Evolutionary conservation across 2,888 invertebrate genomes (phyloP).

Genomic region (Elegia similella): DNA sequence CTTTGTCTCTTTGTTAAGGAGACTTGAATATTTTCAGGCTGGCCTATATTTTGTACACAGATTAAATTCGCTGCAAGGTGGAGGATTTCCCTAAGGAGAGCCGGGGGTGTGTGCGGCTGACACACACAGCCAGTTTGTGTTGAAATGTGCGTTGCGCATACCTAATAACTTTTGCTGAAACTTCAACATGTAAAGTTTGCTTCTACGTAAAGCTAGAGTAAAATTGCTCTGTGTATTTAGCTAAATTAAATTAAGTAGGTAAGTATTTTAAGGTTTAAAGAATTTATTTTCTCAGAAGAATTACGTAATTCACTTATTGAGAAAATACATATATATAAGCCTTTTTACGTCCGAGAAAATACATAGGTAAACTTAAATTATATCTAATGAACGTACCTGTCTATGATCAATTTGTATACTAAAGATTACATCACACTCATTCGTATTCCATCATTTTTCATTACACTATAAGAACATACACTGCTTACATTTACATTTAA

Average conservation of each 20-base stretch:
- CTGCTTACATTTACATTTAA: too few relatives aligned
- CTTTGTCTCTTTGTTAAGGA: conserved; percentile 1
- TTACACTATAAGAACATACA: too few relatives aligned
- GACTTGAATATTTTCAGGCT: background rate
- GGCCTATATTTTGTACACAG: conserved; percentile 1
- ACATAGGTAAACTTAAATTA: too few relatives aligned
- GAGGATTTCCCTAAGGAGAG: conserved; percentile 22
- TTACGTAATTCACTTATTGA: too few relatives aligned
- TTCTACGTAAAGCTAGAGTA: background rate
- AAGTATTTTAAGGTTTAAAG: too few relatives aligned
- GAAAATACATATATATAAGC: too few relatives aligned
- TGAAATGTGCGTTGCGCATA: conserved; percentile 5
- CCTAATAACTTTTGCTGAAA: background rate
- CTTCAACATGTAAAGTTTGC: background rate
- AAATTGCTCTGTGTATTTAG: background rate
- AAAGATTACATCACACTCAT: too few relatives aligned
- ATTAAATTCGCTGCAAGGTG: conserved; percentile 12
- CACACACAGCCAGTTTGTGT: background rate
- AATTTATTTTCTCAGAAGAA: too few relatives aligned
- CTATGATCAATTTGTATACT: too few relatives aligned
- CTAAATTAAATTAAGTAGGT: background rate
- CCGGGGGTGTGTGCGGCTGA: background rate
- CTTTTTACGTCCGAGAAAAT: too few relatives aligned
- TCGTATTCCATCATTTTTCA: too few relatives aligned
- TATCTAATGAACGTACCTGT: too few relatives aligned